Base-by-base conservation (phyloP, 2,888 invertebrate species). In the Diarsia brunnea region DNA sequence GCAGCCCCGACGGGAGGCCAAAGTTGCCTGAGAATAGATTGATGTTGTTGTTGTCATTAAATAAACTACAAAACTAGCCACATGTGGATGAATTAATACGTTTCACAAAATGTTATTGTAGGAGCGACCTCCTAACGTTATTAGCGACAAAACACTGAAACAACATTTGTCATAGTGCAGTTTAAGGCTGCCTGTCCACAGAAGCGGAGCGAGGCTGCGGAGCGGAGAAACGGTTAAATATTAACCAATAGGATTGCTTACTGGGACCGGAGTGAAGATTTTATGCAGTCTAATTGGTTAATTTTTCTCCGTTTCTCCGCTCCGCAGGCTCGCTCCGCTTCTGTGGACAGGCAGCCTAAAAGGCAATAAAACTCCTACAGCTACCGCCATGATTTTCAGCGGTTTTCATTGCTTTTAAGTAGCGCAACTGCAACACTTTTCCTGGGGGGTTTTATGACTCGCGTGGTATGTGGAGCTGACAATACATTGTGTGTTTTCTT, bases 381-480 rank as follows among this genome's bases (percentile, higher is more conserved):
- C 58, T 53, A 31, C 55, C 27, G 45, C 55, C 43, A n/a, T 49
- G 67, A 78, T 73, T 69, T 79, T 81, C 74, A 81, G 61, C 38
- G 31, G 47, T 69, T 78, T 78, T 78, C 63, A 21, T 79, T 58
- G 58, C 49, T 63, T 47, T 38, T 31, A 71, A 51, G 51, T 67
- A 43, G 24, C 11, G 21, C 31, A 55, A 58, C 58, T 45, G 38
- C 45, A 73, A 69, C 66, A 81, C 81, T 83, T 79, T 81, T 84
- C 65, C 69, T 60, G 31, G 66, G n/a, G 19, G 21, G 80, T 68
- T 74, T 72, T 83, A 85, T 61, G 67, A 82, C 82, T 72, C 10
- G 79, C 51, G 38, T 51, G 76, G 65, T 72, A 84, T 83, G 75
- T 71, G 64, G 38, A 49, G 64, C 45, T 67, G 65, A 74, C 45